Base-by-base conservation (phyloP, 1,140 invertebrate species). In the Stegodyphus dumicola region DNA sequence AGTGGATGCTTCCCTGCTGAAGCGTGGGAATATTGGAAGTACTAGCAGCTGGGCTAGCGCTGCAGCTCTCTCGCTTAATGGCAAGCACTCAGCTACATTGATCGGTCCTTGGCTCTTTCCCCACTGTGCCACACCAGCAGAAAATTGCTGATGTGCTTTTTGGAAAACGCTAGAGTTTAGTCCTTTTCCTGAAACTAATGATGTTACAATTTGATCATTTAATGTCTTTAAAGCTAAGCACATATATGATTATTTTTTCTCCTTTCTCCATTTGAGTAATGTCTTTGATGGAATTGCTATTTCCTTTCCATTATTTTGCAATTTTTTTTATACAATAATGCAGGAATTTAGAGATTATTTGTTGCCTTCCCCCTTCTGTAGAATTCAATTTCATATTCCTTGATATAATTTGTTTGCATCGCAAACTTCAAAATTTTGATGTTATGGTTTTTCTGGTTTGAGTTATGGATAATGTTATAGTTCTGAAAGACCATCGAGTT, bases 161-260 rank as follows among this genome's bases (percentile, higher is more conserved):
- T 73, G 69, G 54, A 80, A 73, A 66, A 13, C 49, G n/a, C 60
- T 64, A 65, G 48, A 67, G 77, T 49, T 67, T 65, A 60, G 77
- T 54, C 33, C 52, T 66, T 54, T 71, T 60, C n/a, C 69, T 71
- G 66, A n/a, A 80, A 80, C 77, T 80, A 80, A 80, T 71, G 77
- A 80, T 75, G 80, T 67, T 75, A 83, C 80, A 83, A 83, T 83
- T 83, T 83, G 80, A 83, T 83, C 80, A 75, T 83, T 83, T 83
- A 83, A 83, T 83, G 80, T 83, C 80, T 75, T 80, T 71, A 80
- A 80, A 80, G 78, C 78, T 73, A 80, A 80, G 70, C 48, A 71
- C 69, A 71, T 33, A 9, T 71, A n/a, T 48, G 13, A 6, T 49
- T 71, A 49, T 71, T 71, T 71, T 49, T 15, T 15, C 33, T 67